Percentiles rank a stretch among this genome's conserved stretches.
These are phyloP conservation scores for Mellilla xanthometata DNA, from an alignment of 2,888 invertebrate species.

Conservation along the genomic window DNA sequence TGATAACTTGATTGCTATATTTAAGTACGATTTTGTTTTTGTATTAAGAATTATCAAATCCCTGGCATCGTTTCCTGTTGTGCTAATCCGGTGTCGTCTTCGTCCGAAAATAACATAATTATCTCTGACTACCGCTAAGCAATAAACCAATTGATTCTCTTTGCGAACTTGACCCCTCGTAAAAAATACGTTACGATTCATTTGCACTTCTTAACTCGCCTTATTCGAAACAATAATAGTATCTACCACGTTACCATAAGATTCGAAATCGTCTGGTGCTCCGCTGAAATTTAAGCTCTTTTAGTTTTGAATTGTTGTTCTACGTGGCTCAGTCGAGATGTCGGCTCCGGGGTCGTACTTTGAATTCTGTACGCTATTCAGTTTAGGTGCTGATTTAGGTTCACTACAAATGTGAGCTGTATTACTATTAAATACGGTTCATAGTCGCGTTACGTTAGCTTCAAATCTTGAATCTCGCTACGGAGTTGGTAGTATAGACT, in stretches of 20 bases:
- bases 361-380: too few relatives aligned
- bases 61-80: neutral
- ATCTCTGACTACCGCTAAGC: conserved; percentile 40
- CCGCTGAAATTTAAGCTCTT: conserved; percentile 5
- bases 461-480: too few relatives aligned
- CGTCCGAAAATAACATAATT: conserved; percentile 38
- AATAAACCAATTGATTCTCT: conserved; percentile 57
- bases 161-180: conserved; percentile 68
- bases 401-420: too few relatives aligned
- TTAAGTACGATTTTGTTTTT: too few relatives aligned
- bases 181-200: conserved; percentile 48
- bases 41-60: too few relatives aligned
- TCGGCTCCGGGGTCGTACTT: neutral
- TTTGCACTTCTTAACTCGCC: conserved; percentile 36
- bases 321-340: conserved; percentile 15
- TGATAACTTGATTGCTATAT: too few relatives aligned
- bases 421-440: too few relatives aligned
- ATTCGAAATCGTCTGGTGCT: conserved; percentile 1
- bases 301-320: conserved; percentile 12
- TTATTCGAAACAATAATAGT: neutral
- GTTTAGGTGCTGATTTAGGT: too few relatives aligned
- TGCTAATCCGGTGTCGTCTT: conserved; percentile 16
- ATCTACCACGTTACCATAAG: neutral
- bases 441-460: too few relatives aligned
- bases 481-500: conserved; percentile 6